Conservation (phyloP, 2,113 vertebrate species). For the Cricetomys ansorgei region DNA sequence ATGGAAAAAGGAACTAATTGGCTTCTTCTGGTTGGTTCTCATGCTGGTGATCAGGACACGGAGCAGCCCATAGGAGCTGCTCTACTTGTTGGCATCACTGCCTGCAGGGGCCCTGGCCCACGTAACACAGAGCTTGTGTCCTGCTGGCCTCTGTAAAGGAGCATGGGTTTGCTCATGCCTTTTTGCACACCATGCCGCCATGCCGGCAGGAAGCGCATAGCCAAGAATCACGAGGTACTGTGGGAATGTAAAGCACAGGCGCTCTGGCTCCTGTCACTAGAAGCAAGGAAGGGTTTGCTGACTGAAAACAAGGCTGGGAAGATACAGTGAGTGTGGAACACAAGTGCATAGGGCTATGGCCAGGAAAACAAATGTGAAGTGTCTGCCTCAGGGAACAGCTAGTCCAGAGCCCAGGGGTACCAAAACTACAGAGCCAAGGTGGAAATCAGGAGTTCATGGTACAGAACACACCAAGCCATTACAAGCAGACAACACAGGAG, state of each 20-base stretch:
- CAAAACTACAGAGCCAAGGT: not conserved
- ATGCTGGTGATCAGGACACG: not conserved
- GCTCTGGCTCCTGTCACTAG: not conserved
- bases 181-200: not conserved
- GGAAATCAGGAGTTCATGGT: accelerated
- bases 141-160: not conserved
- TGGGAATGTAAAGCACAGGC: not conserved
- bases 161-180: accelerated
- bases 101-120: not conserved
- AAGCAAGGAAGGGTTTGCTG: not conserved
- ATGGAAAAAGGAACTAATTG: not conserved
- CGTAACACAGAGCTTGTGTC: not conserved
- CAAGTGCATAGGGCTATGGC: not conserved
- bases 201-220: not conserved
- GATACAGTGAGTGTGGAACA: too few relatives aligned
- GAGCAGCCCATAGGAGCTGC: not conserved
- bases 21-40: not conserved
- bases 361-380: not conserved
- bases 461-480: not conserved
- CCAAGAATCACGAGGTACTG: not conserved
- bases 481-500: not conserved
- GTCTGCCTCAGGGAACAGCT: not conserved
- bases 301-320: not conserved
- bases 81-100: accelerated
- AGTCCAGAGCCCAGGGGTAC: not conserved